Evolutionary conservation across 2,113 vertebrate species (phyloP).

Genomic region (Crotalus tigris): DNA sequence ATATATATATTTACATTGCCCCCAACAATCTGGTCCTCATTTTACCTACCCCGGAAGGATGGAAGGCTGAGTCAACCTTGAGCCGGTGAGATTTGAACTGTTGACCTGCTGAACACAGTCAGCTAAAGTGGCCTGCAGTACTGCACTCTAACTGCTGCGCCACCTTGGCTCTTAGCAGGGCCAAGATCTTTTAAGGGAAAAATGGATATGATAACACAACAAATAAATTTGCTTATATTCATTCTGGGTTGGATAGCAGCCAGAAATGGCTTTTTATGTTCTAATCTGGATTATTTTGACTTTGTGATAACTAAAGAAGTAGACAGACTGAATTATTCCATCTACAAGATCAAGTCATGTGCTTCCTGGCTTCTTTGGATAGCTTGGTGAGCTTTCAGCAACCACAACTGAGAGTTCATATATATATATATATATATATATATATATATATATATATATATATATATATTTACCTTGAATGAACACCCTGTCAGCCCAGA

Average conservation of each 20-base stretch:
- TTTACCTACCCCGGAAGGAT: no score
- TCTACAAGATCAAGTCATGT: background rate
- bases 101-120: no score
- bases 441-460: no score
- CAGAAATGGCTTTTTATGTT: background rate
- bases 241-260: background rate
- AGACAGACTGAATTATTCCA: background rate
- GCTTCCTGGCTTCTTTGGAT: background rate
- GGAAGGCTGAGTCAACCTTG: no score
- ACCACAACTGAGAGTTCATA: background rate
- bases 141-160: no score
- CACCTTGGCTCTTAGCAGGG: background rate
- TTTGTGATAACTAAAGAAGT: background rate
- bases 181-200: background rate
- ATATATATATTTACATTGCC: no score
- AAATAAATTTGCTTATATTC: background rate
- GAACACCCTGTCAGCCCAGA: no score
- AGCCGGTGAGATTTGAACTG: no score
- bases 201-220: background rate
- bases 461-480: no score
- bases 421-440: no score
- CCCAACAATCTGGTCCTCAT: no score
- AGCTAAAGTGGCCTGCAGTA: no score
- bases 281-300: background rate
- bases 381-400: background rate